Base-by-base conservation (phyloP, 1,140 invertebrate genomes). In the Penaeus indicus region DNA sequence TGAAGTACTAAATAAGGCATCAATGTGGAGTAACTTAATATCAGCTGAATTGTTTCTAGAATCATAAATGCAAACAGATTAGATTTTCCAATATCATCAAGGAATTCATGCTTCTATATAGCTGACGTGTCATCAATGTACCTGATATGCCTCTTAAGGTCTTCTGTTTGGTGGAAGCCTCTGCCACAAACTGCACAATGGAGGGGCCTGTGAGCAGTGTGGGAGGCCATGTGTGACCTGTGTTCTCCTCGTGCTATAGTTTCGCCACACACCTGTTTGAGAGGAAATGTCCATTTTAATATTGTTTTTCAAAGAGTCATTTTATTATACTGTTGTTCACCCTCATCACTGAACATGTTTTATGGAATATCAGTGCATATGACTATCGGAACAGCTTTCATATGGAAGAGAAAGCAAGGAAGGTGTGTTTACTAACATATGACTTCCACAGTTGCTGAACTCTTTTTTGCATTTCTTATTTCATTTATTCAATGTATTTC, bases 71-170 rank as follows among this genome's bases (percentile, higher is more conserved):
- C 27, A 60, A 16, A 63, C 21, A 81, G 13, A 42, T 72, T 3
- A 42, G 79, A 22, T 16, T 21, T 13, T 13, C n/a, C 19, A 81
- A 61, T 13, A 25, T 25, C n/a, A 42, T 11, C 11, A 81, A 1
- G 54, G 72, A 25, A 27, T 3, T 42, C 38, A 42, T 47, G 10
- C 11, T 11, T 0, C 25, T 32, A 38, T 22, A 18, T 0, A 81
- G 42, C n/a, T 81, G 42, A n/a, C 38, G 72, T 38, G 32, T 25
- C 25, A 38, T 18, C 79, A 32, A 42, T 1, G 22, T 60, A 89
- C 90, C 90, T 90, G 75, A 90, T 90, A 86, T 90, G 90, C 77
- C 90, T 85, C 62, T 90, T 90, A 69, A 90, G 87, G 64, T 90
- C 90, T 63, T 90, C 90, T 10, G 90, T 90, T 77, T 90, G 90